These are phyloP conservation scores for Hippocampus abdominalis DNA, from an alignment of 2,113 vertebrate genomes.

Conservation along the genomic window DNA sequence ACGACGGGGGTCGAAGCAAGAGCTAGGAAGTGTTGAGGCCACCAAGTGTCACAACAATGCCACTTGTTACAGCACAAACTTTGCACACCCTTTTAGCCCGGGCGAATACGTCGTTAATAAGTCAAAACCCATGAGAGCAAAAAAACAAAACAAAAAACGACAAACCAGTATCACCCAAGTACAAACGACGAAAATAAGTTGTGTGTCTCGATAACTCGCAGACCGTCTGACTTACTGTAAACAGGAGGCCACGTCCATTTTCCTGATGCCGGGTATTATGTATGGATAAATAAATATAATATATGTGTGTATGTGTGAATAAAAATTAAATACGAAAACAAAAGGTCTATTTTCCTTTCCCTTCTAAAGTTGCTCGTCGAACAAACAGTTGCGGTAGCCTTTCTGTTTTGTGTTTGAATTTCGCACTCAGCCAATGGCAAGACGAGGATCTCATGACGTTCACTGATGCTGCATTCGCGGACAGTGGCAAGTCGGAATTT, in stretches of 20 bases:
- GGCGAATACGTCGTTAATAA: too few relatives aligned
- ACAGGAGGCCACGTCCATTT: slow-evolving; percentile 53
- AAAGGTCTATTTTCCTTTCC: too few relatives aligned
- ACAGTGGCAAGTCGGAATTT: too few relatives aligned
- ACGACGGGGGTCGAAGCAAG: not conserved
- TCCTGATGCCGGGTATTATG: not conserved
- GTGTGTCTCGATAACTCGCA: not conserved
- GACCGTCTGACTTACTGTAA: slow-evolving; percentile 55
- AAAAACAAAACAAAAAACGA: not conserved
- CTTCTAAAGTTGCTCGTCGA: not conserved
- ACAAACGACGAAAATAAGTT: not conserved
- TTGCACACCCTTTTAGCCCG: too few relatives aligned
- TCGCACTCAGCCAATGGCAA: slow-evolving; percentile 51
- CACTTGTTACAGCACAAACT: not conserved
- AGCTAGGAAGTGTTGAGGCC: not conserved
- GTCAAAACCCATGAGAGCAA: not conserved
- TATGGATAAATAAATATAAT: not conserved
- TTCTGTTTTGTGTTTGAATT: slow-evolving; percentile 32
- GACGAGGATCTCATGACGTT: not conserved
- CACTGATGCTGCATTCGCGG: too few relatives aligned
- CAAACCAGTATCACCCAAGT: not conserved
- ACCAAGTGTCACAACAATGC: not conserved
- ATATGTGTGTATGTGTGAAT: too few relatives aligned
- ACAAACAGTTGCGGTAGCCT: not conserved
- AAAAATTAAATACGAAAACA: not conserved